Conservation (phyloP, 2,113 vertebrate species). For the Gymnocephalus cernua region DNA sequence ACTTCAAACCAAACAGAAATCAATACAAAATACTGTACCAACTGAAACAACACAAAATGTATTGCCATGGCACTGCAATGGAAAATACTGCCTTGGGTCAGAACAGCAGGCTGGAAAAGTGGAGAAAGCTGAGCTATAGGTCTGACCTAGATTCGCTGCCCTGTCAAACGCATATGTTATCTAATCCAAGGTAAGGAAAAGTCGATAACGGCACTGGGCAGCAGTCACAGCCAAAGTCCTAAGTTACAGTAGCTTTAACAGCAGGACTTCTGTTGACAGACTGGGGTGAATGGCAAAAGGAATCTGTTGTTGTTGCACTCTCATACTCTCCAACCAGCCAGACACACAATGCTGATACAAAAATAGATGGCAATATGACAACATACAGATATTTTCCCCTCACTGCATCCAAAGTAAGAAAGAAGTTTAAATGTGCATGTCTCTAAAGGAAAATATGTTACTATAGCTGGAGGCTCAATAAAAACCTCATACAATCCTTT, state of each 20-base stretch:
- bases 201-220: slow-evolving; percentile 56
- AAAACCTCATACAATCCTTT: slow-evolving; percentile 47
- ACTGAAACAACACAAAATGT: slow-evolving; percentile 62
- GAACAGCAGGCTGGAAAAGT: slow-evolving; percentile 70
- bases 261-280: slow-evolving; percentile 39
- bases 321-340: neutral
- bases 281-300: slow-evolving; percentile 27
- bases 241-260: slow-evolving; percentile 62
- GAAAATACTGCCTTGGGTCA: slow-evolving; percentile 74
- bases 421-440: slow-evolving; percentile 31
- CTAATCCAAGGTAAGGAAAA: slow-evolving; percentile 75
- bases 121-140: slow-evolving; percentile 72
- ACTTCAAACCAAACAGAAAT: slow-evolving; percentile 34
- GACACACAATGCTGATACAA: slow-evolving; percentile 24
- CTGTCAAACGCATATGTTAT: slow-evolving; percentile 75
- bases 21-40: slow-evolving; percentile 56
- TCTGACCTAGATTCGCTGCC: slow-evolving; percentile 77
- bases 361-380: slow-evolving; percentile 15
- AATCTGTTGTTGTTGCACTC: slow-evolving; percentile 14
- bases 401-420: slow-evolving; percentile 19
- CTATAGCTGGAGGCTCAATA: slow-evolving; percentile 1
- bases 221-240: slow-evolving; percentile 34
- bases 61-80: slow-evolving; percentile 60
- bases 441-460: slow-evolving; percentile 20
- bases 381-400: slow-evolving; percentile 24